Evolutionary conservation across 2,888 invertebrate species (phyloP).

Genomic region (Lumbricus terrestris): DNA sequence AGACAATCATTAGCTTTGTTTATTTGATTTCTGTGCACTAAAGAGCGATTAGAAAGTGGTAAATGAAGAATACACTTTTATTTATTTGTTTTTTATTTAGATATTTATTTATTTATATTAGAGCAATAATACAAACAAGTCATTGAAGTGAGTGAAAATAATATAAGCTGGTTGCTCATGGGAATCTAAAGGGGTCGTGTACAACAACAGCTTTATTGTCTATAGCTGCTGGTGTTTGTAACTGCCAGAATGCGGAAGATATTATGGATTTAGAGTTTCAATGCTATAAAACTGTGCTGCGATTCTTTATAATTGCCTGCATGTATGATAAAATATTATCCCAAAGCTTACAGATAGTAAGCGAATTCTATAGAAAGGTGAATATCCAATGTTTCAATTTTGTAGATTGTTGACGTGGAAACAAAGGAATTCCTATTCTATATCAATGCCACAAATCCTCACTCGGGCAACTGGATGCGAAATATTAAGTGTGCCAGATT

Average conservation of each 20-base stretch:
- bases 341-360: background rate
- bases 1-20: too few species aligned
- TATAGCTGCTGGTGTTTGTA: background rate
- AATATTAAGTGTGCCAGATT: conserved; percentile 54
- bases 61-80: too few species aligned
- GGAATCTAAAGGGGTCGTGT: too few species aligned
- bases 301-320: background rate
- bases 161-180: too few species aligned
- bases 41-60: too few species aligned
- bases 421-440: conserved; percentile 50
- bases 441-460: conserved; percentile 50
- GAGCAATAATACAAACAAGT: too few species aligned
- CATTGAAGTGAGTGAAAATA: too few species aligned
- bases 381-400: conserved; percentile 14
- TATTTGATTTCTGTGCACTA: too few species aligned
- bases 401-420: conserved; percentile 51
- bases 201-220: background rate
- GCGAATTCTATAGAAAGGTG: background rate
- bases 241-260: background rate
- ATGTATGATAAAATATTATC: too few species aligned
- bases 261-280: background rate
- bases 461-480: conserved; percentile 54
- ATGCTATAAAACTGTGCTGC: background rate
- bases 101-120: too few species aligned
- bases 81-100: too few species aligned